Evolutionary conservation across 2,888 invertebrate genomes (phyloP).

Genomic region (Eudasyphora cyanicolor): DNA sequence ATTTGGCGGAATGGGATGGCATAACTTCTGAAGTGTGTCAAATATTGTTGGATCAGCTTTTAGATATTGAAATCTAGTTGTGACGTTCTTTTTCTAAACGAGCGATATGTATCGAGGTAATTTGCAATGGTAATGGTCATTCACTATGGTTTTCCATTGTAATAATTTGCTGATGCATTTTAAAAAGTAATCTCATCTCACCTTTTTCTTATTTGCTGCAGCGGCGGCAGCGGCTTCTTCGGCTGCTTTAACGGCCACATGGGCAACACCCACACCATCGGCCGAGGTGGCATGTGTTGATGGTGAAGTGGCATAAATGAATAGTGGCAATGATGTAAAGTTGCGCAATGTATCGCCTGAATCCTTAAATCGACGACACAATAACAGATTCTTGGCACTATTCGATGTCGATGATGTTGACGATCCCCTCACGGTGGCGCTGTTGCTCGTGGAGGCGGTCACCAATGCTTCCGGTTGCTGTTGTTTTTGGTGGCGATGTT

Average conservation of each 20-base stretch:
- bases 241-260: slow-evolving; percentile 70
- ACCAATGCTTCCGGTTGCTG: slow-evolving; percentile 65
- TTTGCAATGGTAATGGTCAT: too few species aligned
- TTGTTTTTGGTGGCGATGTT: slow-evolving; percentile 55
- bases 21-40: too few species aligned
- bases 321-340: slow-evolving; percentile 75
- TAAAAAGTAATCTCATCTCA: slow-evolving; percentile 11
- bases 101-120: too few species aligned
- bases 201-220: slow-evolving; percentile 54
- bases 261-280: slow-evolving; percentile 76
- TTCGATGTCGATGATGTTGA: slow-evolving; percentile 45
- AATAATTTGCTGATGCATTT: neutral
- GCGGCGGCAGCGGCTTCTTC: slow-evolving; percentile 60
- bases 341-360: slow-evolving; percentile 72
- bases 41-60: too few species aligned
- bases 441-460: slow-evolving; percentile 63
- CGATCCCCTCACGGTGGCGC: neutral
- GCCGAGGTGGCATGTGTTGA: slow-evolving; percentile 75
- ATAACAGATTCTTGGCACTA: slow-evolving; percentile 70
- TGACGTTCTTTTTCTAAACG: too few species aligned
- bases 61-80: too few species aligned
- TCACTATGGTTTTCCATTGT: too few species aligned
- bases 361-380: slow-evolving; percentile 77
- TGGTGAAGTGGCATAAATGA: slow-evolving; percentile 76
- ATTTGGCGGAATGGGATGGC: too few species aligned